Evolutionary conservation across 2,113 vertebrate species (phyloP), one percentile per base, ranked within the genome.

Genomic region (Tylochromis polylepis): DNA sequence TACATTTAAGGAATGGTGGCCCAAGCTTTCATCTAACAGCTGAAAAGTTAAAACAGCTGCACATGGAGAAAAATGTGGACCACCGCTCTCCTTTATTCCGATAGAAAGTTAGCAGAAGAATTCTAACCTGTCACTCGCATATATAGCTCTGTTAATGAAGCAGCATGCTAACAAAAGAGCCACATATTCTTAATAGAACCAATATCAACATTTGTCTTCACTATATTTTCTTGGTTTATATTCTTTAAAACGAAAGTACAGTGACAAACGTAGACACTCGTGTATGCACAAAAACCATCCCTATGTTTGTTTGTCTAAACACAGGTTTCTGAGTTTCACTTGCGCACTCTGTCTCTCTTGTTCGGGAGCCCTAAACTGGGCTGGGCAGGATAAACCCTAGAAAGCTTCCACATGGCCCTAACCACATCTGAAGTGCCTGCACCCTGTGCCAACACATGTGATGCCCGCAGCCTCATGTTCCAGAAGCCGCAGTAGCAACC

Each of bases 371-470:
- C 53, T 67, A 78, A 91, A 85, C 85, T 88, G 90, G 93, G 94
- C 79, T 80, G 92, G 92, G 92, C 87, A 79, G 89, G 77, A 89
- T 53, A 91, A 94, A 95, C 81, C 83, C 80, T 79, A 89, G 95
- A 96, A 92, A 86, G 91, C 91, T 96, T 96, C 95, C 95, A 96
- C 95, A 95, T 96, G 95, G 84, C 82, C 57, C 34, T 10, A 82
- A 92, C 95, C 95, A 96, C 96, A 95, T 96, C 94, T 91, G 81
- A 96, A 87, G 87, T 89, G 89, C 77, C 81, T 58, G 67, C 90
- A 89, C 91, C 87, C 72, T 81, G 87, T 94, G 93, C 95, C 95
- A 96, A 95, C 93, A 94, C 88, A 93, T 94, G 91, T 60, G 84
- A 84, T 78, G 92, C 91, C 95, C 93, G 41, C 93, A 94, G 93